These are phyloP conservation scores for Quadriops clusia DNA, from an alignment of 2,888 invertebrate species.

Conservation along the genomic window DNA sequence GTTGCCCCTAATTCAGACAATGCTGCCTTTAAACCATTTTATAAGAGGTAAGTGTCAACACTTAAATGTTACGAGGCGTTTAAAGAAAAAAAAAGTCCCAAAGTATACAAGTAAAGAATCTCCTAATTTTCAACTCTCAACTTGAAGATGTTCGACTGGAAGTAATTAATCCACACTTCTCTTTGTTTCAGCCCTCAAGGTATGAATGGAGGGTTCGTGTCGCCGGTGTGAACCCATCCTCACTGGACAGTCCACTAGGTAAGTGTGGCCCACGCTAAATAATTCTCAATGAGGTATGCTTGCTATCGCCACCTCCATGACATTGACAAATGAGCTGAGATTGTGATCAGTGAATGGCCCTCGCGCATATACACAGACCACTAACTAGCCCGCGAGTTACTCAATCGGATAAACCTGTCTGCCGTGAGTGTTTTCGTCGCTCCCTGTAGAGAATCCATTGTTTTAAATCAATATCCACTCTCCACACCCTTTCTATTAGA, in stretches of 20 bases:
- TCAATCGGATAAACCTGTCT: conserved; percentile 29
- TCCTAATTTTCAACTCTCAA: too few relatives aligned
- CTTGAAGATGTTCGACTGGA: neutral
- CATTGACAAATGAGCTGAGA: conserved; percentile 70
- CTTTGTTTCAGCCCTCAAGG: conserved; percentile 57
- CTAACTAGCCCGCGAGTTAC: conserved; percentile 27
- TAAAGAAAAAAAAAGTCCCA: conserved; percentile 1
- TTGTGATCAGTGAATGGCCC: conserved; percentile 57
- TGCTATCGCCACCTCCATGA: conserved; percentile 44
- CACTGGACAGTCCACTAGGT: conserved; percentile 31
- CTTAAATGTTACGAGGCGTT: too few relatives aligned
- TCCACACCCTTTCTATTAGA: conserved; percentile 23
- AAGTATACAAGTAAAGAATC: too few relatives aligned
- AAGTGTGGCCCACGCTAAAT: conserved; percentile 26
- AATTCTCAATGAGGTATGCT: conserved; percentile 35
- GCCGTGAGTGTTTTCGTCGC: conserved; percentile 14
- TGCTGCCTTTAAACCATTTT: conserved; percentile 79
- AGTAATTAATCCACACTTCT: too few relatives aligned
- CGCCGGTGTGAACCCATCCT: conserved; percentile 55
- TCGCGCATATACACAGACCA: conserved; percentile 37
- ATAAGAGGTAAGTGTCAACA: conserved; percentile 68
- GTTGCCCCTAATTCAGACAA: conserved; percentile 17
- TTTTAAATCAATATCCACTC: conserved; percentile 28
- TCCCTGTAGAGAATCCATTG: conserved; percentile 27
- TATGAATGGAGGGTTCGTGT: conserved; percentile 61